phyloP scores from a whole-genome alignment of 2,113 vertebrate species.

The Miniopterus natalensis region DNA sequence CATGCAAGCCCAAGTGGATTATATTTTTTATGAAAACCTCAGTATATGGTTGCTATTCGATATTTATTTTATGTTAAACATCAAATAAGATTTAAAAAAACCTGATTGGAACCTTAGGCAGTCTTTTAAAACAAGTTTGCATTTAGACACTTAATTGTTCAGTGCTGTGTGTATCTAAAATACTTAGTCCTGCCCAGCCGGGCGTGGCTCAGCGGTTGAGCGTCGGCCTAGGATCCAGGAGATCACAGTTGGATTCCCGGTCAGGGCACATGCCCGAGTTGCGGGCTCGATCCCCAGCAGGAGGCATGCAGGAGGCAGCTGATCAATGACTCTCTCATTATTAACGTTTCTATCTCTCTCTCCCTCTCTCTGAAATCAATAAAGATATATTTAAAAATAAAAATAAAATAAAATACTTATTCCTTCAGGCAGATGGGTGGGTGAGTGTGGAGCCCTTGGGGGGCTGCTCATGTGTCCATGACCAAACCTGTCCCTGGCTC shows the following conservation, averaged over 20 bases:
- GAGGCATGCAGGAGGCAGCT: no score
- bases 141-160: not conserved
- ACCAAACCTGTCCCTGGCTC: not conserved
- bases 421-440: not conserved
- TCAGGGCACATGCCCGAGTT: no score
- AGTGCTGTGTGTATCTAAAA: accelerated
- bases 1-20: not conserved
- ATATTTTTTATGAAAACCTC: not conserved
- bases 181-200: not conserved
- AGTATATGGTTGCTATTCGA: not conserved
- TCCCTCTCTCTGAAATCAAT: no score
- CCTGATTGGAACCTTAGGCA: not conserved
- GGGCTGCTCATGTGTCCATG: not conserved
- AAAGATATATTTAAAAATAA: no score
- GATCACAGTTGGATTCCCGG: no score
- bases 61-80: not conserved
- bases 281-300: no score
- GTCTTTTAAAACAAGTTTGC: not conserved
- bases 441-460: accelerated
- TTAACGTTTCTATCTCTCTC: no score
- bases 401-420: not conserved
- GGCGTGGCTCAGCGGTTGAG: no score
- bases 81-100: not conserved
- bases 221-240: no score
- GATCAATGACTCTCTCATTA: no score